Evolutionary conservation across 2,888 invertebrate genomes (phyloP).

Genomic region (Caradrina kadenii): DNA sequence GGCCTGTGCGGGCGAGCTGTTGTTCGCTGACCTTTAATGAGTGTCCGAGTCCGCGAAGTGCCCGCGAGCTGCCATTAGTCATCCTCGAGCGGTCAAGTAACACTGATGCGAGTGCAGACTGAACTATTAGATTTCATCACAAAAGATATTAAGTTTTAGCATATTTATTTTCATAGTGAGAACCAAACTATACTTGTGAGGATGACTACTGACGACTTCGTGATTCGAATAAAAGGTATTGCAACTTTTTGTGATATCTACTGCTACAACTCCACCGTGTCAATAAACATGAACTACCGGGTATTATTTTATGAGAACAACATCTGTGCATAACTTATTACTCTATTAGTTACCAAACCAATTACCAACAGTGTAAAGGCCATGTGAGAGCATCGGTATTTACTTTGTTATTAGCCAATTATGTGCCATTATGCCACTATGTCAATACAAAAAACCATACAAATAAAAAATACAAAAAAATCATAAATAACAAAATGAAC

Average conservation of each 20-base stretch:
- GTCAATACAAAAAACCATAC: slow-evolving; percentile 77
- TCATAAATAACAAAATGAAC: slow-evolving; percentile 65
- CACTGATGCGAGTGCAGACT: neutral
- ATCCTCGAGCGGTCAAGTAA: slow-evolving; percentile 20
- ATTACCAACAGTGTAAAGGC: slow-evolving; percentile 70
- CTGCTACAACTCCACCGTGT: slow-evolving; percentile 56
- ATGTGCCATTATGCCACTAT: slow-evolving; percentile 86
- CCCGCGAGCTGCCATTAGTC: slow-evolving; percentile 56
- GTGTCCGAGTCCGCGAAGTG: slow-evolving; percentile 58
- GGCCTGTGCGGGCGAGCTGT: slow-evolving; percentile 45
- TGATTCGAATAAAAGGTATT: slow-evolving; percentile 33
- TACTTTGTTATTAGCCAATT: slow-evolving; percentile 76
- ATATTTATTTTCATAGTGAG: slow-evolving; percentile 10
- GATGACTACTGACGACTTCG: slow-evolving; percentile 50
- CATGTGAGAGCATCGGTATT: slow-evolving; percentile 73
- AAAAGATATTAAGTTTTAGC: neutral
- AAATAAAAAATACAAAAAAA: slow-evolving; percentile 68
- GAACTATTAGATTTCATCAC: slow-evolving; percentile 5
- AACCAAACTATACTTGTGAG: slow-evolving; percentile 30
- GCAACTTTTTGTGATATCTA: slow-evolving; percentile 49
- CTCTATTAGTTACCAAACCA: slow-evolving; percentile 63
- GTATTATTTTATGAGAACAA: slow-evolving; percentile 45
- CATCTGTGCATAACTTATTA: slow-evolving; percentile 57
- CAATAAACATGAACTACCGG: slow-evolving; percentile 52
- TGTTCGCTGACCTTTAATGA: slow-evolving; percentile 57